Conservation (phyloP, 2,888 invertebrate genomes). For the Agonopterix alstromeriana region DNA sequence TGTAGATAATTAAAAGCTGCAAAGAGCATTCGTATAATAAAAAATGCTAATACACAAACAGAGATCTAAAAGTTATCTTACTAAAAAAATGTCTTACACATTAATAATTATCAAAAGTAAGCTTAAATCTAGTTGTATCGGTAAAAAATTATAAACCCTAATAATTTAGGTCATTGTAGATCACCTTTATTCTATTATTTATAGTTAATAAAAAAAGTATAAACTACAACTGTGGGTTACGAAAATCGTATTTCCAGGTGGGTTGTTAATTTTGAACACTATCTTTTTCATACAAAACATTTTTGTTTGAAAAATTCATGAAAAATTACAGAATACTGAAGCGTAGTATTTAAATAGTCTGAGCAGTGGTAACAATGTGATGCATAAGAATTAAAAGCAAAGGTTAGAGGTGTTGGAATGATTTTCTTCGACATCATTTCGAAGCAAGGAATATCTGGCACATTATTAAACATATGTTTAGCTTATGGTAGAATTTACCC, state of each 20-base stretch:
- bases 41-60: slow-evolving; percentile 1
- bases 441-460: slow-evolving; percentile 1
- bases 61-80: slow-evolving; percentile 6
- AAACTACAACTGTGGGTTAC: too few species aligned
- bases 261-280: too few species aligned
- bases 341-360: not conserved
- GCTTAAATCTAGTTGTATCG: too few species aligned
- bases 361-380: not conserved
- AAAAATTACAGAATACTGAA: too few species aligned
- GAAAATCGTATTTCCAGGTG: too few species aligned
- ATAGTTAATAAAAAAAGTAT: too few species aligned
- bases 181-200: not conserved
- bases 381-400: not conserved
- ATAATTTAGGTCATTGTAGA: not conserved
- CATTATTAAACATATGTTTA: not conserved
- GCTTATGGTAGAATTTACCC: not conserved
- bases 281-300: too few species aligned
- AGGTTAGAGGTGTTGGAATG: not conserved
- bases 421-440: not conserved
- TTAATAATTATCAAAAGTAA: not conserved
- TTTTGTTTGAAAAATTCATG: too few species aligned
- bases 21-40: not conserved
- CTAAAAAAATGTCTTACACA: not conserved
- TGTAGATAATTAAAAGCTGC: slow-evolving; percentile 1
- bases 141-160: not conserved